Percentiles rank a stretch among this genome's conserved stretches.
Evolutionary conservation across 92 coral and sea anemone species (phyloP).

Genomic region (Epizoanthus stellaris): DNA sequence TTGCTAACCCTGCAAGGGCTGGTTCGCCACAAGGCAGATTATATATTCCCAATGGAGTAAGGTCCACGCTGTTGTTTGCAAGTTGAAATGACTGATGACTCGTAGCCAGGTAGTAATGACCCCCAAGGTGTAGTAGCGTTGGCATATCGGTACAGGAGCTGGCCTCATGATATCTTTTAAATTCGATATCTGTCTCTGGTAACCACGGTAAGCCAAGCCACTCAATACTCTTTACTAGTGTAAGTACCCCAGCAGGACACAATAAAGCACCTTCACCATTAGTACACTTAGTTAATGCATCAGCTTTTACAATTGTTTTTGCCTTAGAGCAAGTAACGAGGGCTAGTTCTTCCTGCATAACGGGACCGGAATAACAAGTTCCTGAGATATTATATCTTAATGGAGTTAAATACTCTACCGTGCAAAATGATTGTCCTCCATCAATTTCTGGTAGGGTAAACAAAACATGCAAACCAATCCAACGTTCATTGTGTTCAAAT

Average conservation of each 20-base stretch:
- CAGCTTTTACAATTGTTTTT: background rate
- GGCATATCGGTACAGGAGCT: background rate
- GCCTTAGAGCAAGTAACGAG: slow-evolving; percentile 39
- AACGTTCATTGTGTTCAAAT: slow-evolving; percentile 20
- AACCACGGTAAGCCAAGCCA: slow-evolving; percentile 54
- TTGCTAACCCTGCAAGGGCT: too few relatives aligned
- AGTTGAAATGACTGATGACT: background rate
- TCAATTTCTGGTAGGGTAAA: slow-evolving; percentile 26
- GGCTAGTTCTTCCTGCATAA: slow-evolving; percentile 7
- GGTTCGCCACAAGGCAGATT: too few relatives aligned
- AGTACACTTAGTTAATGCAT: slow-evolving; percentile 35
- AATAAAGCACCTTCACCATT: background rate
- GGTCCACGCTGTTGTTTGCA: background rate
- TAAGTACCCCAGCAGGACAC: slow-evolving; percentile 15
- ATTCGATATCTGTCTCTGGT: background rate
- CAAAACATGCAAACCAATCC: slow-evolving; percentile 21
- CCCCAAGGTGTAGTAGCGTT: slow-evolving; percentile 4
- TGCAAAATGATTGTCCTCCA: slow-evolving; percentile 27
- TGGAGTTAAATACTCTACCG: slow-evolving; percentile 36
- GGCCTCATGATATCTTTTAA: background rate
- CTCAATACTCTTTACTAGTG: background rate
- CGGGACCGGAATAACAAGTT: slow-evolving; percentile 45
- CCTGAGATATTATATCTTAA: slow-evolving; percentile 9
- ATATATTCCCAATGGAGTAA: too few relatives aligned
- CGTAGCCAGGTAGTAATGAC: slow-evolving; percentile 1